A percentile compares a stretch with the other conserved stretches of the same genome.
Conservation (phyloP, 1,140 invertebrate species). For the Drosophila nigromelanica region DNA sequence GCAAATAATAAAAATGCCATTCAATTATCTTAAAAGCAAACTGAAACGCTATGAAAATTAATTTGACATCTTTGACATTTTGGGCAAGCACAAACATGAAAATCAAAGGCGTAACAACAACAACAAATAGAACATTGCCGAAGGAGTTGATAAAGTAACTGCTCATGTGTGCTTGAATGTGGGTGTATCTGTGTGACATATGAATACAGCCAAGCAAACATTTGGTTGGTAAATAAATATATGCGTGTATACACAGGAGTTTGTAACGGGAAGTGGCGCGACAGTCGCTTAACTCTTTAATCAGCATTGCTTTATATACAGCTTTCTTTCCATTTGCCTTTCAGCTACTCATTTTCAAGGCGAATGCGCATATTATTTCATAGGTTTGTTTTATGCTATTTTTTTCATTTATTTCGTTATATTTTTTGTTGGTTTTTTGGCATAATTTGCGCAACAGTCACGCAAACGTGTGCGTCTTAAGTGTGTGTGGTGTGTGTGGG, state of each 20-base stretch:
- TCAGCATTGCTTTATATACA: constrained; percentile 52
- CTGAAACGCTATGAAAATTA: constrained; percentile 72
- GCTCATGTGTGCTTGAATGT: constrained; percentile 13
- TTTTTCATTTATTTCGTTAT: constrained; percentile 18
- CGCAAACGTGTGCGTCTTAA: constrained; percentile 61
- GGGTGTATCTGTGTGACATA: constrained; percentile 18
- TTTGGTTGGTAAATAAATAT: constrained; percentile 57
- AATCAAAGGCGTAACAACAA: constrained; percentile 49
- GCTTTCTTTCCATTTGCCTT: constrained; percentile 1
- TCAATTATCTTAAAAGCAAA: constrained; percentile 79
- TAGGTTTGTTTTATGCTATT: constrained; percentile 26
- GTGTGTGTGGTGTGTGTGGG: constrained; percentile 26
- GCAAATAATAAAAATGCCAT: constrained; percentile 63
- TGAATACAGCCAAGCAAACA: constrained; percentile 49
- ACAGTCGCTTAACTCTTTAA: constrained; percentile 79
- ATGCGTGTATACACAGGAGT: background rate
- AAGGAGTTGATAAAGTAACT: constrained; percentile 27
- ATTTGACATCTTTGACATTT: constrained; percentile 80
- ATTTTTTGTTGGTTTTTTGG: constrained; percentile 32
- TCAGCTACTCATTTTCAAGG: constrained; percentile 52
- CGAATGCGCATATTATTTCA: constrained; percentile 53
- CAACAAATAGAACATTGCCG: constrained; percentile 4
- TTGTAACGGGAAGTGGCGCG: constrained; percentile 53
- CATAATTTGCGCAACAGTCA: constrained; percentile 65
- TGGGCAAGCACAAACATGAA: constrained; percentile 62